Percentiles rank a stretch among this genome's conserved stretches.
Evolutionary conservation across 2,797 vertebrate genomes (phyloP).

Genomic region (Gymnothorax javanicus): DNA sequence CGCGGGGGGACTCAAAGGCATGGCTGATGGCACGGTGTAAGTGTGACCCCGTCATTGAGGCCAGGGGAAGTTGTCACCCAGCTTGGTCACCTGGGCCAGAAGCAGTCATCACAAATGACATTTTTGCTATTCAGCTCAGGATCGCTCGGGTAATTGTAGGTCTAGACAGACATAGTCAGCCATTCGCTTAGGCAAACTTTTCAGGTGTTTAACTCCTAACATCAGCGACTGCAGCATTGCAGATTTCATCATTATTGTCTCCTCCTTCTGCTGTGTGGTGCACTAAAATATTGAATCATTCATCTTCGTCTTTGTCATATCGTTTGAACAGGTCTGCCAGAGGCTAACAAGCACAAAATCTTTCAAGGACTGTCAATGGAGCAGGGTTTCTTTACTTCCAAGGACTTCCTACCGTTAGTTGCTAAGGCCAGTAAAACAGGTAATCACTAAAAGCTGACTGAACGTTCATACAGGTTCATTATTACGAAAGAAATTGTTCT

Average conservation of each 20-base stretch:
- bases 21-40: slow-evolving; percentile 53
- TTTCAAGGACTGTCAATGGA: slow-evolving; percentile 80
- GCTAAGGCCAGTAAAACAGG: slow-evolving; percentile 91
- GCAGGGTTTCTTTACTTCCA: slow-evolving; percentile 93
- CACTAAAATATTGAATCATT: background rate
- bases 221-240: background rate
- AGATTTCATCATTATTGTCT: background rate
- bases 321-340: slow-evolving; percentile 80
- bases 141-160: slow-evolving; percentile 71
- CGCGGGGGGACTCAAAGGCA: slow-evolving; percentile 39
- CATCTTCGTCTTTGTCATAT: slow-evolving; percentile 38
- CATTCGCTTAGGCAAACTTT: background rate
- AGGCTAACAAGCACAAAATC: slow-evolving; percentile 83
- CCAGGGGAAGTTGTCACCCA: slow-evolving; percentile 55
- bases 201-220: background rate
- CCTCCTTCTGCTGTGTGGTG: background rate
- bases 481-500: background rate
- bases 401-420: slow-evolving; percentile 91
- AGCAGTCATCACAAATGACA: slow-evolving; percentile 71
- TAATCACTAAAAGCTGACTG: slow-evolving; percentile 46
- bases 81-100: slow-evolving; percentile 70
- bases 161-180: slow-evolving; percentile 50
- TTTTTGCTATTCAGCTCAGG: slow-evolving; percentile 67
- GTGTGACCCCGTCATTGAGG: slow-evolving; percentile 58
- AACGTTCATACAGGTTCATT: background rate